Percentiles rank a stretch among this genome's conserved stretches.
These are phyloP conservation scores for Bubo blakistoni DNA, from an alignment of 2,113 vertebrate genomes.

Conservation along the genomic window DNA sequence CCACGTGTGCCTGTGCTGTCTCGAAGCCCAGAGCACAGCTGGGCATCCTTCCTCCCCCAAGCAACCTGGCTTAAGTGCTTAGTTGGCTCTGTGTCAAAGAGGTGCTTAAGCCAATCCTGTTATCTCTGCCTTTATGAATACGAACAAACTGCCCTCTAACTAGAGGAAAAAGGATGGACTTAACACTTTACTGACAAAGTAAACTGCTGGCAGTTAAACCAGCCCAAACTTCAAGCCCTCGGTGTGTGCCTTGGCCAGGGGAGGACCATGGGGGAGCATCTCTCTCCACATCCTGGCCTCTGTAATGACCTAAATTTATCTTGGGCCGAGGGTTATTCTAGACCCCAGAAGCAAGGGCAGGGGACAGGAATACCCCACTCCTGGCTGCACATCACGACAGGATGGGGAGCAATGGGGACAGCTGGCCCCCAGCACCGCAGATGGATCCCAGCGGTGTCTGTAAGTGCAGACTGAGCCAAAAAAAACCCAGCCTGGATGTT, in stretches of 20 bases:
- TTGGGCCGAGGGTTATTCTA: background rate
- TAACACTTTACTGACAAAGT: background rate
- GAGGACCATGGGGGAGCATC: background rate
- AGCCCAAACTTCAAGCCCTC: background rate
- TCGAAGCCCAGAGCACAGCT: background rate
- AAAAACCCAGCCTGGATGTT: background rate
- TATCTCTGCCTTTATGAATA: background rate
- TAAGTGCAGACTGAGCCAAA: background rate
- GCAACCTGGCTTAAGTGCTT: background rate
- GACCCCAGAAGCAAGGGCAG: background rate
- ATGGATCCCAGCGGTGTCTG: background rate
- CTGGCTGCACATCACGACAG: background rate
- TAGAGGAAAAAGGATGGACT: background rate
- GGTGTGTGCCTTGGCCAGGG: background rate
- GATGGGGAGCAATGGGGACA: background rate
- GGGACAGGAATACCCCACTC: rapidly evolving
- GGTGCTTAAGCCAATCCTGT: background rate
- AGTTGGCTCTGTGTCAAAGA: background rate
- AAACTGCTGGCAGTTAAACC: background rate
- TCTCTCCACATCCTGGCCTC: background rate
- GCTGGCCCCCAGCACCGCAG: background rate
- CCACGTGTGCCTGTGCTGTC: rapidly evolving
- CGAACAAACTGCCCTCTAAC: background rate
- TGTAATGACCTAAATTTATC: background rate
- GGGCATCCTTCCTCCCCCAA: background rate